A percentile compares a stretch with the other conserved stretches of the same genome.
Evolutionary conservation across 2,113 vertebrate genomes (phyloP).

Genomic region (Malurus melanocephalus): DNA sequence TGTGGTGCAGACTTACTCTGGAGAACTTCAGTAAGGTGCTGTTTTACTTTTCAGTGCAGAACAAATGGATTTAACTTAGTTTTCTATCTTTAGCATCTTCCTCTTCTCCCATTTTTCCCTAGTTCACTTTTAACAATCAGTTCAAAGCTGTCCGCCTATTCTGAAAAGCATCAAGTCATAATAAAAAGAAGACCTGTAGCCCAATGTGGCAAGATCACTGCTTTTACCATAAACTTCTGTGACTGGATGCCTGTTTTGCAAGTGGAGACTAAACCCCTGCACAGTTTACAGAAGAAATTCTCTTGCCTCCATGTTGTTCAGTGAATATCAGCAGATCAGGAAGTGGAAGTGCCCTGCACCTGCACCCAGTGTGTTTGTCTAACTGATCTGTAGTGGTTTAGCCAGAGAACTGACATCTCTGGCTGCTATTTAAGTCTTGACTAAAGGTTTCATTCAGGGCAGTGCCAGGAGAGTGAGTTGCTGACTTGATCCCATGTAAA

Average conservation of each 20-base stretch:
- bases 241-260: background rate
- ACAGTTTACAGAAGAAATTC: background rate
- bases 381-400: background rate
- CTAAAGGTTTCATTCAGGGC: background rate
- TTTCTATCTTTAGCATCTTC: background rate
- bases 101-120: background rate
- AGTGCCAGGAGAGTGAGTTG: background rate
- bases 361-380: background rate
- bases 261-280: background rate
- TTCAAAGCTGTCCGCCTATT: background rate
- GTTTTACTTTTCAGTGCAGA: background rate
- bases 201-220: background rate
- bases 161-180: accelerated
- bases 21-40: background rate
- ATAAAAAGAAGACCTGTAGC: background rate
- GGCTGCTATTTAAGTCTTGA: background rate
- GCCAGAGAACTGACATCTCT: background rate
- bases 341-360: background rate
- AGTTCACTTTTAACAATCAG: background rate
- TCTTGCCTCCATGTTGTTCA: accelerated
- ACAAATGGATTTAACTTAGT: background rate
- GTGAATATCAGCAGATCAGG: background rate
- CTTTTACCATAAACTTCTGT: background rate
- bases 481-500: background rate
- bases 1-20: background rate